These are phyloP conservation scores for Dione vanillae DNA, from an alignment of 2,888 invertebrate genomes.

Conservation along the genomic window DNA sequence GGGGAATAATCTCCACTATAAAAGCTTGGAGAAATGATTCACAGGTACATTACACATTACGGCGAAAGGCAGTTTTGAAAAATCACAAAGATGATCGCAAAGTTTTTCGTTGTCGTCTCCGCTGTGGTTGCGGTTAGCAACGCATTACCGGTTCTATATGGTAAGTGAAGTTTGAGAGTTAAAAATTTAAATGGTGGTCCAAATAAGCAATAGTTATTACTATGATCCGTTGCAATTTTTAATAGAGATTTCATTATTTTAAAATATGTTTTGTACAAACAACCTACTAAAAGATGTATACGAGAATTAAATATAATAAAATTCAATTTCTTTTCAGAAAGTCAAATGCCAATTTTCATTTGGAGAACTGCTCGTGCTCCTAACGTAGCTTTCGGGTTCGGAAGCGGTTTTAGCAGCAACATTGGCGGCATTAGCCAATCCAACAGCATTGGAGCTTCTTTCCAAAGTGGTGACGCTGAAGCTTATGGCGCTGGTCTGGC, in stretches of 20 bases:
- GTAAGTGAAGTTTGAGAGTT: slow-evolving; percentile 51
- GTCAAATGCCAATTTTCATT: slow-evolving; percentile 30
- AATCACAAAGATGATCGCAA: slow-evolving; percentile 64
- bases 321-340: slow-evolving; percentile 43
- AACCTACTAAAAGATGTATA: background rate
- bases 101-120: slow-evolving; percentile 61
- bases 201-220: background rate
- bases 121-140: slow-evolving; percentile 56
- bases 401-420: slow-evolving; percentile 74
- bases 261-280: too few relatives aligned
- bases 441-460: slow-evolving; percentile 65
- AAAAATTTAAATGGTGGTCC: background rate
- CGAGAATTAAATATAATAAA: background rate
- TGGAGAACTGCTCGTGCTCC: slow-evolving; percentile 60
- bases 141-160: slow-evolving; percentile 66
- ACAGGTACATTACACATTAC: slow-evolving; percentile 63
- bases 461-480: slow-evolving; percentile 64
- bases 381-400: slow-evolving; percentile 70
- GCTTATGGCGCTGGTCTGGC: slow-evolving; percentile 67
- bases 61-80: slow-evolving; percentile 59
- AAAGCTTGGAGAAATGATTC: slow-evolving; percentile 72
- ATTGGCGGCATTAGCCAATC: slow-evolving; percentile 74
- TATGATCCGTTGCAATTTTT: background rate
- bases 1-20: slow-evolving; percentile 73
- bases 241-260: background rate